Base-by-base conservation (phyloP, 2,797 vertebrate species). In the Schizothorax lantsangensis region DNA sequence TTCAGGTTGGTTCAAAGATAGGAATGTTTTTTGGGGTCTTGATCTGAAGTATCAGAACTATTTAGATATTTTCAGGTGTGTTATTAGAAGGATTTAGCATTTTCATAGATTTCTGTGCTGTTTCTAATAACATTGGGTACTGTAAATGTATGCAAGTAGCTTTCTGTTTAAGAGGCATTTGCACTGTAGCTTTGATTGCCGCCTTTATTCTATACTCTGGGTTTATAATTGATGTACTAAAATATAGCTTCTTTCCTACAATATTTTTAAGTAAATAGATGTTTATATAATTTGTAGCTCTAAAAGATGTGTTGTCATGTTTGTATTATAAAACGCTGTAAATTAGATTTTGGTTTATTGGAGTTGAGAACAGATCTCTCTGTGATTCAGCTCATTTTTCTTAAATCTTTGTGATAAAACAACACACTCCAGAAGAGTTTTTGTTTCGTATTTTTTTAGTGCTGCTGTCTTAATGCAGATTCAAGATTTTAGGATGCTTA, bases 211-310 rank as follows among this genome's bases (percentile, higher is more conserved):
- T 77, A 81, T 78, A 88, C 68, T 89, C 72, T 88, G 69, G 64
- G 86, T 91, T 88, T 87, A 21, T 86, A 74, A 86, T 89, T 77
- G 84, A 62, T 91, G 84, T 91, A 81, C 74, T 89, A 81, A 84
- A 84, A 71, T 74, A 89, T 86, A 54, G 84, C 73, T 84, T 84
- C 74, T 90, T 91, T 91, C 89, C 72, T 87, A 89, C 88, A 74
- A 77, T 79, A 89, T 86, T 89, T 88, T 86, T 84, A 88, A 86
- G 84, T 86, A 79, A 88, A 89, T 91, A 86, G 84, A 88, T 92
- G 89, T 90, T 89, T 90, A 87, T 91, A 90, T 90, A 81, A 88
- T 89, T 88, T 89, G 84, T 92, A 89, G 84, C 87, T 88, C 69
- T 81, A 78, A 83, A 78, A 89, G 79, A 84, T 90, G 87, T 88